phyloP scores from a whole-genome alignment of 35 echinoderm and acorn worm species.

The Apostichopus parvimensis region DNA sequence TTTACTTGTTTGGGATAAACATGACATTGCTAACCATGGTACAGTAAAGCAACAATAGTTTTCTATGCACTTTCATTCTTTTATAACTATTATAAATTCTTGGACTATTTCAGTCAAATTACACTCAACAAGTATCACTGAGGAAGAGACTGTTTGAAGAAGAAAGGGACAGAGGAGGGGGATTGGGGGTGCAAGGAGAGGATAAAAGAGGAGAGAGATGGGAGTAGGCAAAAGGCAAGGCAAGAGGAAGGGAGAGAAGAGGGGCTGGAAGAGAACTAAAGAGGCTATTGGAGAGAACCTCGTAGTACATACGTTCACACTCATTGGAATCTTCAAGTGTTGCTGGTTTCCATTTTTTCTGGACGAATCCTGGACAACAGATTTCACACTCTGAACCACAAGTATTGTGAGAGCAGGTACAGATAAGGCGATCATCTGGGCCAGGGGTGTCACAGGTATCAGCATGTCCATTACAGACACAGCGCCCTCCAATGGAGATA shows the following conservation, averaged over 20 bases:
- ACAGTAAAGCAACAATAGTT: too few species aligned
- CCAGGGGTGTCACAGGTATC: constrained; percentile 76
- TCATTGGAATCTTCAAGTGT: constrained; percentile 75
- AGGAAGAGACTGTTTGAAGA: too few species aligned
- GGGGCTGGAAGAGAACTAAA: not conserved
- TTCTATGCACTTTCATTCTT: too few species aligned
- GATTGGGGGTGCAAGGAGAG: too few species aligned
- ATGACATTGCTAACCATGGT: too few species aligned
- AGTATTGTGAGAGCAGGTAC: constrained; percentile 90
- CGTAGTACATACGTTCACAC: constrained; percentile 85
- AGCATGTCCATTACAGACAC: constrained; percentile 98
- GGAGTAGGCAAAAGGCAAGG: not conserved
- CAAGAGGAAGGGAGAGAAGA: not conserved
- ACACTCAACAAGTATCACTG: too few species aligned
- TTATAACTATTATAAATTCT: too few species aligned
- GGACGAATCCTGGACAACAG: constrained; percentile 96
- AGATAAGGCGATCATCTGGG: constrained; percentile 48
- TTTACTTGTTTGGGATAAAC: too few species aligned
- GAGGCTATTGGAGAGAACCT: not conserved
- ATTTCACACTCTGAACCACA: constrained; percentile 84
- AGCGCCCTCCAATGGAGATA: constrained; percentile 96
- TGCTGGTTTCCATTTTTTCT: constrained; percentile 90
- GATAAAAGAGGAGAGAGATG: too few species aligned
- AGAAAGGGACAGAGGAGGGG: too few species aligned
- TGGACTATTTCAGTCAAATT: too few species aligned